Conservation (phyloP, 1,140 invertebrate species). For the Drosophila dunni region DNA sequence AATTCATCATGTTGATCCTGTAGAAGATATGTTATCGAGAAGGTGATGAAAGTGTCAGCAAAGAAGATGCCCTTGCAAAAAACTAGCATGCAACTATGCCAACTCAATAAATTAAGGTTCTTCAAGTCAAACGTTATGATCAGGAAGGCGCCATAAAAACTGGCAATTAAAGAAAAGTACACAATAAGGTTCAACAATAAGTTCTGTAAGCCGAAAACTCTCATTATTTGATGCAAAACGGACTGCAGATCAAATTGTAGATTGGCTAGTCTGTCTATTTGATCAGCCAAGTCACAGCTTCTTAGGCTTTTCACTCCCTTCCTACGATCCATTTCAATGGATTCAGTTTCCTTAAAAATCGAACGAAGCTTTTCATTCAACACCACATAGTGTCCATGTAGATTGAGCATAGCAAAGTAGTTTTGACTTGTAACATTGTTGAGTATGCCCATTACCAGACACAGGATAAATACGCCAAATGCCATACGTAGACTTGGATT, state of each 20-base stretch:
- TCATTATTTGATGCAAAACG: constrained; percentile 7
- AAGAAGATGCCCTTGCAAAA: not conserved
- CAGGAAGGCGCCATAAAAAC: constrained; percentile 36
- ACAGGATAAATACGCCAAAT: not conserved
- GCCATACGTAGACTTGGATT: not conserved
- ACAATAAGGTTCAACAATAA: constrained; percentile 33
- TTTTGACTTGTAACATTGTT: constrained; percentile 48
- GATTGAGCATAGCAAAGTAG: constrained; percentile 33
- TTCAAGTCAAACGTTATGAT: constrained; percentile 23
- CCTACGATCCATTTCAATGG: constrained; percentile 16
- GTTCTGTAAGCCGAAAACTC: constrained; percentile 50
- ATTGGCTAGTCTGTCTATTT: constrained; percentile 37
- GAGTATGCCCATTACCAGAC: constrained; percentile 21
- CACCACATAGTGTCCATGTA: constrained; percentile 51
- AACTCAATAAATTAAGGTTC: not conserved
- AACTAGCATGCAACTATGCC: not conserved
- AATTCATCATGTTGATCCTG: constrained; percentile 21
- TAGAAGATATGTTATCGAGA: constrained; percentile 13
- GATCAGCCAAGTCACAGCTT: constrained; percentile 48
- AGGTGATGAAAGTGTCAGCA: constrained; percentile 4
- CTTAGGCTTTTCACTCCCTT: constrained; percentile 12
- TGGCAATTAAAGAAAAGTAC: constrained; percentile 33
- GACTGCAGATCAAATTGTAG: constrained; percentile 28
- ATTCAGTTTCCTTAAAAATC: constrained; percentile 5
- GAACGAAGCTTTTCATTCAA: constrained; percentile 32